Evolutionary conservation across 2,797 vertebrate species (phyloP).

Genomic region (Typhlichthys subterraneus): DNA sequence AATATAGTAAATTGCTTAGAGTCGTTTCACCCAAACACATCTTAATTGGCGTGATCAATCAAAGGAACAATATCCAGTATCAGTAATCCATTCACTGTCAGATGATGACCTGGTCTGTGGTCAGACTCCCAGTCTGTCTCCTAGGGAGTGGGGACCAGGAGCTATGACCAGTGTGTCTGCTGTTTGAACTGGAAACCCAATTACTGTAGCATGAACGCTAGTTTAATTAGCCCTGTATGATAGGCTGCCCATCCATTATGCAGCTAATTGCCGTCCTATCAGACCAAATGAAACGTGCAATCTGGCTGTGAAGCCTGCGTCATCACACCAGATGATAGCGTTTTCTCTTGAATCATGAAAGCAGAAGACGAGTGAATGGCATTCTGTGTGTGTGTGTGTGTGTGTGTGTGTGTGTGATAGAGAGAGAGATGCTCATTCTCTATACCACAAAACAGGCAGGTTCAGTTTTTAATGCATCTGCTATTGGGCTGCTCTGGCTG

Average conservation of each 20-base stretch:
- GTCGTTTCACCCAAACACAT: no score
- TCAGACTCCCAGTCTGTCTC: slow-evolving; percentile 1
- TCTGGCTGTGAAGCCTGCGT: slow-evolving; percentile 65
- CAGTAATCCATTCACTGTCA: not conserved
- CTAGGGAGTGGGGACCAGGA: slow-evolving; percentile 14
- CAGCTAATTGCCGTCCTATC: slow-evolving; percentile 77
- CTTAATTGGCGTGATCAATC: no score
- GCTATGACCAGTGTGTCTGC: slow-evolving; percentile 25
- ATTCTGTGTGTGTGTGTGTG: not conserved
- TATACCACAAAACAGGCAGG: not conserved
- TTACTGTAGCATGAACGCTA: slow-evolving; percentile 64
- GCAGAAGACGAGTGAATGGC: slow-evolving; percentile 27
- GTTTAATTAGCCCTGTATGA: slow-evolving; percentile 78
- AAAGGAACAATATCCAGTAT: no score
- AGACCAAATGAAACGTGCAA: slow-evolving; percentile 71
- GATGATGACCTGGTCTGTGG: not conserved
- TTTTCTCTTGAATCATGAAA: slow-evolving; percentile 65
- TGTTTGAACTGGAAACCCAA: slow-evolving; percentile 59
- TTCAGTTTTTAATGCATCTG: slow-evolving; percentile 38
- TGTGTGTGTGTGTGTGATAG: no score
- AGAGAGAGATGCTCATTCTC: not conserved
- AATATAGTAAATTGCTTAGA: no score
- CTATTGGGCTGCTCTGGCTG: slow-evolving; percentile 56
- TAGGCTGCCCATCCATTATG: slow-evolving; percentile 75
- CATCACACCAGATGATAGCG: slow-evolving; percentile 66